Conservation (phyloP, 1,140 invertebrate genomes). For the Macrostomum lignano region DNA sequence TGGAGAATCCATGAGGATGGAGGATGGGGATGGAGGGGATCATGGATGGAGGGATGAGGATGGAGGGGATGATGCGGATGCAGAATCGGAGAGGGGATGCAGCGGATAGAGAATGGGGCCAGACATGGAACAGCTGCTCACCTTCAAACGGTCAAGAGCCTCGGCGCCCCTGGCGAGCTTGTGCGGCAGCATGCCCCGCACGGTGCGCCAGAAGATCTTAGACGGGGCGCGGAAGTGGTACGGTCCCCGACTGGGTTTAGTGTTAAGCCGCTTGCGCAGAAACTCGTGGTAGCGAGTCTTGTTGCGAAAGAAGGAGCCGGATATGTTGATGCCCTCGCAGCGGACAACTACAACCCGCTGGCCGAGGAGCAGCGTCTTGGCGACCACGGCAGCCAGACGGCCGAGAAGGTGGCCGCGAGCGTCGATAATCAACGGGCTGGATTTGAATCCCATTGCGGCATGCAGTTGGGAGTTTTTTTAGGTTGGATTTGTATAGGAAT, state of each 20-base stretch:
- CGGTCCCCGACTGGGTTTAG: constrained; percentile 82
- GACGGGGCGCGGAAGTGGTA: constrained; percentile 88
- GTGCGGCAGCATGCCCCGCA: constrained; percentile 93
- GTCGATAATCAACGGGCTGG: constrained; percentile 86
- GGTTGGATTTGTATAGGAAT: too few relatives aligned
- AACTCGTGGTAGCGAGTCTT: constrained; percentile 71
- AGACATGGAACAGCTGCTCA: too few relatives aligned
- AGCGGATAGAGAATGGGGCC: too few relatives aligned
- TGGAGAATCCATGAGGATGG: too few relatives aligned
- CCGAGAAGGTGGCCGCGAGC: constrained; percentile 81
- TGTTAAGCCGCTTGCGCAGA: constrained; percentile 79
- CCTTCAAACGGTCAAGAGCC: constrained; percentile 57
- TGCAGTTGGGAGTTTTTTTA: too few relatives aligned
- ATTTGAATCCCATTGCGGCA: too few relatives aligned
- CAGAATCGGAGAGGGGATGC: too few relatives aligned
- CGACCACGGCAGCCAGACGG: constrained; percentile 62
- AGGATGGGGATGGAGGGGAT: too few relatives aligned
- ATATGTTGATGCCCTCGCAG: constrained; percentile 87
- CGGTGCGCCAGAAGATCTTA: constrained; percentile 79
- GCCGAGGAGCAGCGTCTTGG: constrained; percentile 62
- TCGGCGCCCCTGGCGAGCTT: constrained; percentile 74
- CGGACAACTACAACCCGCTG: constrained; percentile 35
- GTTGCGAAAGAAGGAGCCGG: constrained; percentile 80
- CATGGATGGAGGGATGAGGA: too few relatives aligned
- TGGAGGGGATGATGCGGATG: too few relatives aligned